Conservation (phyloP, 2,113 vertebrate genomes). For the Brienomyrus longianalis region DNA sequence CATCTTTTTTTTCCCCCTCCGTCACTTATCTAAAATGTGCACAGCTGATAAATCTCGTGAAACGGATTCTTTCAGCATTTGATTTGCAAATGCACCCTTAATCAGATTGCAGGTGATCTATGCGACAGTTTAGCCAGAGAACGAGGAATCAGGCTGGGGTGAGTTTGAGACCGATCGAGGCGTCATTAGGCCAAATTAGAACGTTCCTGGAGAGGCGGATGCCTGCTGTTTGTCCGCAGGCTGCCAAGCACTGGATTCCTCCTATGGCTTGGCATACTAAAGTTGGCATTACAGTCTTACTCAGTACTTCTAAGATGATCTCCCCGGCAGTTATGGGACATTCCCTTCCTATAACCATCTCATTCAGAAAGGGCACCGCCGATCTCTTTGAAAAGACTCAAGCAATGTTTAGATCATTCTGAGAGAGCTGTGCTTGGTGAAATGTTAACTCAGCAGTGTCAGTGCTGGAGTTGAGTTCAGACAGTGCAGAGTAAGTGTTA, state of each 20-base stretch:
- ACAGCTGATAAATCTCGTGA: constrained; percentile 3
- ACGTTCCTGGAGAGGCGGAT: background rate
- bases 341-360: background rate
- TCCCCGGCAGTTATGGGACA: background rate
- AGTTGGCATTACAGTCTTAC: background rate
- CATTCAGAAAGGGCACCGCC: background rate
- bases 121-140: background rate
- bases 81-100: constrained; percentile 13
- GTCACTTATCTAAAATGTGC: constrained; percentile 1
- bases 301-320: too few relatives aligned
- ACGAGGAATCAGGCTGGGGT: background rate
- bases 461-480: background rate
- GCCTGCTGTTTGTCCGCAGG: background rate
- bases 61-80: constrained; percentile 8
- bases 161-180: background rate
- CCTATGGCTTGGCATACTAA: background rate
- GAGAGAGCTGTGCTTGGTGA: background rate
- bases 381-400: background rate
- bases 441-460: background rate
- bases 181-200: background rate
- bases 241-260: background rate
- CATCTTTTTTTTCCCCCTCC: background rate
- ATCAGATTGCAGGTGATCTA: constrained; percentile 10
- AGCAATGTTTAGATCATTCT: background rate
- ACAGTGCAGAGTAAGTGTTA: background rate